phyloP scores from a whole-genome alignment of 30 jellyfish, hydroid and myxozoan genomes.

The Rhopilema esculentum region DNA sequence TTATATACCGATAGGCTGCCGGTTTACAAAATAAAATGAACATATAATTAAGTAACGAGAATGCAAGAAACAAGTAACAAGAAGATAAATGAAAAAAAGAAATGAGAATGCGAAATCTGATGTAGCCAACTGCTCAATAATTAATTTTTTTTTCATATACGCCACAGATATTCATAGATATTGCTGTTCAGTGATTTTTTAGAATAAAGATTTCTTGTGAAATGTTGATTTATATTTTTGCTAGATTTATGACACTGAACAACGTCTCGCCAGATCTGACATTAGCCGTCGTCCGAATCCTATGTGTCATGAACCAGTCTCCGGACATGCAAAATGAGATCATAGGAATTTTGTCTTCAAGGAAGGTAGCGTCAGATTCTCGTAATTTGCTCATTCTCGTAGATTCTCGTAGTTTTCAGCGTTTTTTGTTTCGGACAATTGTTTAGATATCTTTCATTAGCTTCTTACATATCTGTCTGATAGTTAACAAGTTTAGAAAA shows the following conservation, averaged over 20 bases:
- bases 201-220: neutral
- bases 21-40: no score
- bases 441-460: no score
- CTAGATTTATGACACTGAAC: constrained; percentile 63
- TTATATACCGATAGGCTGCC: no score
- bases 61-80: no score
- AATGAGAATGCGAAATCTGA: neutral
- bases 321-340: constrained; percentile 73
- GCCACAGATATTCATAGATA: no score
- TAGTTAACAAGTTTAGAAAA: no score
- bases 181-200: neutral
- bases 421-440: neutral
- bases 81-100: no score
- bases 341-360: constrained; percentile 65
- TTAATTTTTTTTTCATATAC: no score
- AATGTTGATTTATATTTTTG: neutral
- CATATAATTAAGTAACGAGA: no score
- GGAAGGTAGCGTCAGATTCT: constrained; percentile 48
- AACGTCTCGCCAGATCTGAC: constrained; percentile 54
- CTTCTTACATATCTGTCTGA: no score
- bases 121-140: no score
- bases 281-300: constrained; percentile 59
- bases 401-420: neutral
- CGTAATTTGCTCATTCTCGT: no score
- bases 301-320: constrained; percentile 37